Evolutionary conservation across 2,113 vertebrate species (phyloP).

Genomic region (Alethe diademata): DNA sequence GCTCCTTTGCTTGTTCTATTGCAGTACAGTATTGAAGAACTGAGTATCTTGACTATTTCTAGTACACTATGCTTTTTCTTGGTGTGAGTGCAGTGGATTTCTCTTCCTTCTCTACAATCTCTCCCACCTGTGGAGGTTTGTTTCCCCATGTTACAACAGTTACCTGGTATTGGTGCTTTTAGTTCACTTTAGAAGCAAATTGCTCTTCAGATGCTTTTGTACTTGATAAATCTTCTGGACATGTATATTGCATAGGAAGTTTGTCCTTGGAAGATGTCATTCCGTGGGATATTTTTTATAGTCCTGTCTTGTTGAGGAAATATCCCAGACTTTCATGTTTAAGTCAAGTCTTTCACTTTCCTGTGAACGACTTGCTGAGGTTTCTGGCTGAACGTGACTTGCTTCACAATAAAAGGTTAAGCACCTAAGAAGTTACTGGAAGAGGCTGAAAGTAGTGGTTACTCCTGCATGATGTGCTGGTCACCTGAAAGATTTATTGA

Average conservation of each 20-base stretch:
- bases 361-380: not conserved
- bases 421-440: not conserved
- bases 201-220: not conserved
- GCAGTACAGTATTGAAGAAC: not conserved
- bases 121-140: not conserved
- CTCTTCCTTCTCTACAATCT: not conserved
- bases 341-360: not conserved
- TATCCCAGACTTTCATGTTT: not conserved
- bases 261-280: not conserved
- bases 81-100: not conserved
- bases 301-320: not conserved
- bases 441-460: not conserved
- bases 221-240: not conserved
- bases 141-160: accelerated
- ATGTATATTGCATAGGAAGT: not conserved
- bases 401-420: not conserved
- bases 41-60: not conserved
- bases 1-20: not conserved
- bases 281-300: not conserved
- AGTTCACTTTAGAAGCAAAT: not conserved
- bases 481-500: not conserved
- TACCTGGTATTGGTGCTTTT: not conserved
- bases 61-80: not conserved
- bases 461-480: not conserved
- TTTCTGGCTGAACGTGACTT: not conserved